Percentiles rank a stretch among this genome's conserved stretches.
These are phyloP conservation scores for Sinhomidia bicolor DNA, from an alignment of 2,888 invertebrate species.

Conservation along the genomic window DNA sequence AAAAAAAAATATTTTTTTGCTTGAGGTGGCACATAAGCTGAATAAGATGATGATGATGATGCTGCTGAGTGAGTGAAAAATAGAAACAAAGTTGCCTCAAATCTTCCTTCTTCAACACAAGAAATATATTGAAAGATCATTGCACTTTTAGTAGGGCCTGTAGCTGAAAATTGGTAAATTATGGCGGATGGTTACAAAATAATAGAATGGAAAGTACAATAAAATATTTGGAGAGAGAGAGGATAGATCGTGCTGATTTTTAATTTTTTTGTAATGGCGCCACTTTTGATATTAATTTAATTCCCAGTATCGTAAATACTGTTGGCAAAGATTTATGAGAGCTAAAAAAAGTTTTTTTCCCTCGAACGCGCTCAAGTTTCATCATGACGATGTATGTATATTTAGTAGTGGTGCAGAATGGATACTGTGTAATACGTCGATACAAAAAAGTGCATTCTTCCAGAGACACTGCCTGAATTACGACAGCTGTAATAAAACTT, in stretches of 20 bases:
- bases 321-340: neutral
- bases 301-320: neutral
- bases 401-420: too few species aligned
- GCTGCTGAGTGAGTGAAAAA: neutral
- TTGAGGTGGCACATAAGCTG: neutral
- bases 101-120: neutral
- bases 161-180: slow-evolving; percentile 24
- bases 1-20: slow-evolving; percentile 36
- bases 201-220: neutral
- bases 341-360: too few species aligned
- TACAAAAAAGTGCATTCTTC: too few species aligned
- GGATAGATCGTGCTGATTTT: neutral
- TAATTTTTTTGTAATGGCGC: slow-evolving; percentile 4
- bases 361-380: neutral
- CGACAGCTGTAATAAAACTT: neutral
- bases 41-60: neutral
- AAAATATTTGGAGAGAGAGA: neutral
- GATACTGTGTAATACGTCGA: too few species aligned
- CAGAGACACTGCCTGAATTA: too few species aligned
- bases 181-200: slow-evolving; percentile 5
- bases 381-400: neutral
- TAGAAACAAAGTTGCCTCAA: slow-evolving; percentile 16
- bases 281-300: neutral
- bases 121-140: neutral
- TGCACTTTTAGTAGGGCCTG: neutral